Evolutionary conservation across 2,797 vertebrate genomes (phyloP), one percentile per base, ranked within the genome.

Genomic region (Typhlichthys eigenmanni): DNA sequence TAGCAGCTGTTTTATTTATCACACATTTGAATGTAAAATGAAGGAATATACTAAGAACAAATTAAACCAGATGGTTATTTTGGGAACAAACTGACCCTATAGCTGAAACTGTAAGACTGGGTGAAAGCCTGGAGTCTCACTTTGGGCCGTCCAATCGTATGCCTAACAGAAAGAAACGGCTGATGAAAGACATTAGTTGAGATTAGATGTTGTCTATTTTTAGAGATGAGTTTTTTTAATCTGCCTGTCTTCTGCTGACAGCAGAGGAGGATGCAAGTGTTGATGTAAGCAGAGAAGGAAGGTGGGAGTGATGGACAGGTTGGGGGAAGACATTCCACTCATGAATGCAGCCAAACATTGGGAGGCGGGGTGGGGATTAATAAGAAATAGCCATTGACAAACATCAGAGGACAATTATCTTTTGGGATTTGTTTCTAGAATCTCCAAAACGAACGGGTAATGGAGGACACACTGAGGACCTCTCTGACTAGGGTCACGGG

Each of bases 391-490:
- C 77, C 67, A 71, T 63, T 66, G 77, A 80, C 62, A 74, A 76
- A 83, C 83, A 81, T 88, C 80, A 86, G 77, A 86, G 66, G 71
- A 67, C 80, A 83, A 83, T 87, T 83, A 80, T 84, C 78, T 87
- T 84, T 80, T 68, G 65, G 78, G 87, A 86, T 89, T 84, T 85
- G 86, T 87, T 88, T 79, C 82, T 85, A 0, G 71, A 88, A 84
- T 67, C 84, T 79, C 80, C 72, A 66, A 82, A 82, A 90, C 83
- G 87, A 90, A 88, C 77, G 49, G 60, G 34, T 14, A 16, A 32
- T 51, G 14, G 76, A 65, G 77, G 60, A 75, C 68, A 73, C 74
- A 79, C 69, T 80, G 65, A 67, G 65, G 67, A 74, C 58, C 56
- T 53, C 84, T 81, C 83, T 73, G 74, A 62, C 62, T 79, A 82